Percentiles rank a stretch among this genome's conserved stretches.
phyloP scores from a whole-genome alignment of 2,888 invertebrate species.

The Dryadula phaetusa region DNA sequence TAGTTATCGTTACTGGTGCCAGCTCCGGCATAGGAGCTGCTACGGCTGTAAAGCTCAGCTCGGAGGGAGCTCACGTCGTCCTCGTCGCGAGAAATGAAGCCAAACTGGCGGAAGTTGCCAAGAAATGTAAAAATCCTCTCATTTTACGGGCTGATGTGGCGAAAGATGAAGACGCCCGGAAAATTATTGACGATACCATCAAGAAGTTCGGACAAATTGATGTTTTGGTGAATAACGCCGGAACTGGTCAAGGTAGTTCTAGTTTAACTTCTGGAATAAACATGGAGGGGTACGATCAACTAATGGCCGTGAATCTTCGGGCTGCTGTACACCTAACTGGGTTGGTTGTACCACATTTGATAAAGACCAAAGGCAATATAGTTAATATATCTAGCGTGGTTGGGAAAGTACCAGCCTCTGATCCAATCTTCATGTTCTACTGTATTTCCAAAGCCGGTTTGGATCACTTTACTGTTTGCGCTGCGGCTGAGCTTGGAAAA shows the following conservation, averaged over 20 bases:
- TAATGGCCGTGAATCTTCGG: constrained; percentile 54
- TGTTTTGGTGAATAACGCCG: constrained; percentile 55
- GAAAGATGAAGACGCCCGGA: constrained; percentile 46
- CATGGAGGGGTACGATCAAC: constrained; percentile 52
- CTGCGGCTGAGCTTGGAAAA: constrained; percentile 51
- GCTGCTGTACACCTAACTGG: constrained; percentile 49
- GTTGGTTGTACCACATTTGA: constrained; percentile 51
- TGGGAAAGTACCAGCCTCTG: constrained; percentile 33
- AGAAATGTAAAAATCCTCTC: constrained; percentile 39
- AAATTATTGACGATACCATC: constrained; percentile 47
- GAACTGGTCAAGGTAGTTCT: constrained; percentile 32
- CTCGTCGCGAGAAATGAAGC: constrained; percentile 48
- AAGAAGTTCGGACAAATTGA: constrained; percentile 51
- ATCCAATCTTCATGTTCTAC: constrained; percentile 43
- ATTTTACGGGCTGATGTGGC: constrained; percentile 50
- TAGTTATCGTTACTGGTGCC: constrained; percentile 52
- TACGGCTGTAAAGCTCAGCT: constrained; percentile 46
- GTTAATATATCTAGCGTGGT: constrained; percentile 54
- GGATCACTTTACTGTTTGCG: constrained; percentile 52
- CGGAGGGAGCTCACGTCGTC: constrained; percentile 48
- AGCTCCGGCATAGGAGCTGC: constrained; percentile 54
- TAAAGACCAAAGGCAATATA: constrained; percentile 54
- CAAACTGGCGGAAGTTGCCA: constrained; percentile 43
- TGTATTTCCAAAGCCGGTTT: constrained; percentile 52
- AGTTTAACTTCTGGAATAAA: constrained; percentile 45